Evolutionary conservation across 1,140 invertebrate species (phyloP).

Genomic region (Portunus trituberculatus): DNA sequence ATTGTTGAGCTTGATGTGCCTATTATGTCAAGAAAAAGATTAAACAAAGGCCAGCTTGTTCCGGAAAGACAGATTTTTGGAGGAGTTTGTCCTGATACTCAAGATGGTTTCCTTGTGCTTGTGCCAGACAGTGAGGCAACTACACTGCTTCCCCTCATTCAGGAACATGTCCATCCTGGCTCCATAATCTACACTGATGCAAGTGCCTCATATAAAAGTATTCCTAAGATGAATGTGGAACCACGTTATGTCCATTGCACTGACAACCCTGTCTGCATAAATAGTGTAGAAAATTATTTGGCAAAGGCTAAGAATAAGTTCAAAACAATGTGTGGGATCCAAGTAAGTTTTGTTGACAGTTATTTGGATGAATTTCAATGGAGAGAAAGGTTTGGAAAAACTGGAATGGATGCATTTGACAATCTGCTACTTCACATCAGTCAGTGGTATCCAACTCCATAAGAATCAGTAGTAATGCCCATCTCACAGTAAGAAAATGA

Average conservation of each 20-base stretch:
- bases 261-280: neutral
- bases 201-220: neutral
- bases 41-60: neutral
- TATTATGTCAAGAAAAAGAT: neutral
- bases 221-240: neutral
- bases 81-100: neutral
- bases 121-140: neutral
- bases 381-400: neutral
- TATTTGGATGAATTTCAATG: slow-evolving; percentile 14
- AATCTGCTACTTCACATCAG: neutral
- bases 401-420: neutral
- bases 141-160: neutral
- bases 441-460: neutral
- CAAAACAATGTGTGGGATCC: neutral
- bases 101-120: neutral
- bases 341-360: neutral
- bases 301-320: neutral
- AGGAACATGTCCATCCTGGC: neutral
- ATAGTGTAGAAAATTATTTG: neutral
- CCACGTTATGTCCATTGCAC: neutral
- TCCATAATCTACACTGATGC: neutral
- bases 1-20: neutral
- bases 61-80: neutral
- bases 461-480: too few species aligned
- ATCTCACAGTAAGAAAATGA: too few species aligned